Conservation (phyloP, 1,140 invertebrate genomes). For the Oryzaephilus surinamensis region DNA sequence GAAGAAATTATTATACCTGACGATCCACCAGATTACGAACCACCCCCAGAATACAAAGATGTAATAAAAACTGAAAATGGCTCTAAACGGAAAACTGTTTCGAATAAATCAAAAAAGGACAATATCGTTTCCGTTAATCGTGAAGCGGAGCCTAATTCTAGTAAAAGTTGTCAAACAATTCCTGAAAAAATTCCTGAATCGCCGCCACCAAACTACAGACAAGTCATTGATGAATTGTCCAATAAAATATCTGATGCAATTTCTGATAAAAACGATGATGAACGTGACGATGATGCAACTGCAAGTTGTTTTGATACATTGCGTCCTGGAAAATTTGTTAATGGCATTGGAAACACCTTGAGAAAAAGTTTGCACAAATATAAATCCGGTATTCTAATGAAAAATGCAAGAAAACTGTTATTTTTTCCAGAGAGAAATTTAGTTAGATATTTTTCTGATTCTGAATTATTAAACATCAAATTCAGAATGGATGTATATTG, state of each 20-base stretch:
- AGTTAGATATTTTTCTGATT: conserved; percentile 12
- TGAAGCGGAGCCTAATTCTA: not conserved
- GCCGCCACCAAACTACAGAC: conserved; percentile 19
- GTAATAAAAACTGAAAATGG: conserved; percentile 42
- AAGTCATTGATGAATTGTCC: not conserved
- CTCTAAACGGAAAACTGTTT: conserved; percentile 1
- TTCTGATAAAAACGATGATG: too few relatives aligned
- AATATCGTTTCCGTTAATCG: not conserved
- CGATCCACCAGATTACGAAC: conserved; percentile 58
- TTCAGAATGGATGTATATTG: not conserved
- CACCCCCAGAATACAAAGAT: conserved; percentile 59
- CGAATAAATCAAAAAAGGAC: not conserved
- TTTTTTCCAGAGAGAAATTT: conserved; percentile 11
- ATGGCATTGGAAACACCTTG: not conserved
- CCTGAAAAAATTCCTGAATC: conserved; percentile 15
- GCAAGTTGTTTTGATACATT: not conserved
- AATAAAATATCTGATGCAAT: too few relatives aligned
- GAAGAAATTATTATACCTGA: conserved; percentile 43
- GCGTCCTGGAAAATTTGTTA: not conserved
- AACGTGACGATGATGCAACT: not conserved
- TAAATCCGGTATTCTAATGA: conserved; percentile 6
- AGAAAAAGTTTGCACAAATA: not conserved
- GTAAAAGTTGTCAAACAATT: conserved; percentile 8
- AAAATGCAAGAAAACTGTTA: conserved; percentile 1
- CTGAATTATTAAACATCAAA: conserved; percentile 4